phyloP scores from a whole-genome alignment of 2,797 vertebrate species.

The Telmatherina bonti region DNA sequence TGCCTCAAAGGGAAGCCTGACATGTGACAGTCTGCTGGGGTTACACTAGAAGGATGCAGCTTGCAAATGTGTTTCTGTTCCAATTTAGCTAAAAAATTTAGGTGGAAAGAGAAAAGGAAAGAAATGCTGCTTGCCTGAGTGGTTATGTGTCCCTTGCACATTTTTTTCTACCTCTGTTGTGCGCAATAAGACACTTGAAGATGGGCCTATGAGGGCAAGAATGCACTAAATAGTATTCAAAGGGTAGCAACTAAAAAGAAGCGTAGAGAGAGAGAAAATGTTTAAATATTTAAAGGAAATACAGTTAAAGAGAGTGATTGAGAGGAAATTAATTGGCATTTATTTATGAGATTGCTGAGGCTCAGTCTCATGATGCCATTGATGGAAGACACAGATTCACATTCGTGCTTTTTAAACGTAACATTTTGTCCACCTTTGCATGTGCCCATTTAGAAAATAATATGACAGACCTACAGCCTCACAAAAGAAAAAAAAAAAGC shows the following conservation, averaged over 20 bases:
- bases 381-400: slow-evolving; percentile 19
- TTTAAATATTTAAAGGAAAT: slow-evolving; percentile 27
- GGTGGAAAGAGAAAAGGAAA: not conserved
- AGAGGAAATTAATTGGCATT: slow-evolving; percentile 4
- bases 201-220: slow-evolving; percentile 36
- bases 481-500: not conserved
- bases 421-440: slow-evolving; percentile 15
- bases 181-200: slow-evolving; percentile 26
- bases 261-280: not conserved
- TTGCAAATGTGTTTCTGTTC: slow-evolving; percentile 25
- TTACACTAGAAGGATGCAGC: not conserved
- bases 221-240: slow-evolving; percentile 35
- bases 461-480: not conserved
- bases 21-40: not conserved
- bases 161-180: slow-evolving; percentile 3
- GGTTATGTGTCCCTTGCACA: not conserved
- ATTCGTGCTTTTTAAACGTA: slow-evolving; percentile 17
- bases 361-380: slow-evolving; percentile 27
- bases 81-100: not conserved
- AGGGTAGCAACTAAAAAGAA: slow-evolving; percentile 14
- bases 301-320: slow-evolving; percentile 3
- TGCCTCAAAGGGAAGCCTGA: not conserved
- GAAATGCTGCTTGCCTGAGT: not conserved
- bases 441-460: slow-evolving; percentile 5
- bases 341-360: slow-evolving; percentile 18